A percentile compares a stretch with the other conserved stretches of the same genome.
Conservation (phyloP, 2,888 invertebrate species). For the Oligia fasciuncula region DNA sequence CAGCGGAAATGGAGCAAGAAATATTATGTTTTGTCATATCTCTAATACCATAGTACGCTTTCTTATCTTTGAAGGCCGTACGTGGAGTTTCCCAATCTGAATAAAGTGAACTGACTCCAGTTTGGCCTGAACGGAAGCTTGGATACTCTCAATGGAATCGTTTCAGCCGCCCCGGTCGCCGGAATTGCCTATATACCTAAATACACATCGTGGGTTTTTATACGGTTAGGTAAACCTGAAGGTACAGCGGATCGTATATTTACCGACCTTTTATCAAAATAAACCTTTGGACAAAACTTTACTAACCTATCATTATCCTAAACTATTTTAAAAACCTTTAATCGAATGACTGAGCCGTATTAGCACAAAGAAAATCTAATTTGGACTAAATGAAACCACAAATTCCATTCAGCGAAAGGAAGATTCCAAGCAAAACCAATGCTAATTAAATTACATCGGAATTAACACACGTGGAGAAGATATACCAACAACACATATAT, state of each 20-base stretch:
- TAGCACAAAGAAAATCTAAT: slow-evolving; percentile 16
- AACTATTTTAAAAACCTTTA: slow-evolving; percentile 9
- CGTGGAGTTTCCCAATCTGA: slow-evolving; percentile 6
- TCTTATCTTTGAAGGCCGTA: slow-evolving; percentile 20
- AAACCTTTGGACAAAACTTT: slow-evolving; percentile 10
- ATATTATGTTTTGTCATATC: slow-evolving; percentile 35
- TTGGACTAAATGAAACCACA: background rate
- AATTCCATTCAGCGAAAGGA: slow-evolving; percentile 5
- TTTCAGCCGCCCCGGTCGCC: background rate
- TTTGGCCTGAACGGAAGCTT: background rate
- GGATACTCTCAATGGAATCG: slow-evolving; percentile 8
- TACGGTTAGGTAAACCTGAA: slow-evolving; percentile 27
- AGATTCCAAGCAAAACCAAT: slow-evolving; percentile 10
- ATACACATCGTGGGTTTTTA: slow-evolving; percentile 19
- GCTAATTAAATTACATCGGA: slow-evolving; percentile 22
- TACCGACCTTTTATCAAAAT: slow-evolving; percentile 27
- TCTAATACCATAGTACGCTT: slow-evolving; percentile 16
- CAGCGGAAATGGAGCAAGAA: slow-evolving; percentile 40
- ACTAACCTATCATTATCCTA: background rate
- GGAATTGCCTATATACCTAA: background rate
- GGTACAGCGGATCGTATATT: slow-evolving; percentile 25
- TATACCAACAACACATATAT: background rate
- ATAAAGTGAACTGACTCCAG: slow-evolving; percentile 4
- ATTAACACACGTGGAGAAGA: slow-evolving; percentile 20
- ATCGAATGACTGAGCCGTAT: background rate